Conservation (phyloP, 2,797 vertebrate genomes). For the Anniella stebbinsi region DNA sequence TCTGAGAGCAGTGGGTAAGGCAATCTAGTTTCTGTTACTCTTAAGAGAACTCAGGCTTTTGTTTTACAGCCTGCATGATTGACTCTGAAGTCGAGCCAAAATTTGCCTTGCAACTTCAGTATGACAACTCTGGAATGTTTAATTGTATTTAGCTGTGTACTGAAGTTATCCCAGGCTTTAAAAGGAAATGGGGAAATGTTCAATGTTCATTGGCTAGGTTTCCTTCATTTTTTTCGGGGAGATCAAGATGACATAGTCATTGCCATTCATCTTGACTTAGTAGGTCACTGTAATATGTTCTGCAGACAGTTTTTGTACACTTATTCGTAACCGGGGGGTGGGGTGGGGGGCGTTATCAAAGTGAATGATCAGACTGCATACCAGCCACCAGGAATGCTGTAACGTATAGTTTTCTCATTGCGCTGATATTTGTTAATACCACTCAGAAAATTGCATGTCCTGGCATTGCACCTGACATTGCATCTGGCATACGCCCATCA, state of each 20-base stretch:
- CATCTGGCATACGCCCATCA: background rate
- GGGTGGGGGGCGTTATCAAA: too few relatives aligned
- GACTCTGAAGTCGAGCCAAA: background rate
- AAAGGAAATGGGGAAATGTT: background rate
- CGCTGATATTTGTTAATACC: background rate
- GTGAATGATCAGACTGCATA: background rate
- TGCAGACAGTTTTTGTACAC: background rate
- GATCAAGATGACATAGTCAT: conserved; percentile 30
- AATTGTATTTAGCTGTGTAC: background rate
- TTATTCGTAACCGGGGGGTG: too few relatives aligned
- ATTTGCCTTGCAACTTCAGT: conserved; percentile 6
- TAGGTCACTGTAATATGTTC: background rate
- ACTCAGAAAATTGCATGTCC: background rate
- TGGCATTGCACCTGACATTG: background rate
- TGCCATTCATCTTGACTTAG: conserved; percentile 42
- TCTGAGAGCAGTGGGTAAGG: conserved; percentile 86
- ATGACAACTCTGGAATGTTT: background rate
- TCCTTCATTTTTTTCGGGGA: conserved; percentile 19
- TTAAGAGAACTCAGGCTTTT: fast-evolving
- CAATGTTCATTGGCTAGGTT: conserved; percentile 6
- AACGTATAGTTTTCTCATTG: background rate
- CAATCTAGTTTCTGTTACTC: background rate
- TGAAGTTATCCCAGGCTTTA: conserved; percentile 10
- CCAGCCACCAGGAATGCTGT: background rate
- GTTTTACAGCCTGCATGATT: background rate